These are phyloP conservation scores for Zaprionus ornatus DNA, from an alignment of 1,140 invertebrate genomes.

Conservation along the genomic window DNA sequence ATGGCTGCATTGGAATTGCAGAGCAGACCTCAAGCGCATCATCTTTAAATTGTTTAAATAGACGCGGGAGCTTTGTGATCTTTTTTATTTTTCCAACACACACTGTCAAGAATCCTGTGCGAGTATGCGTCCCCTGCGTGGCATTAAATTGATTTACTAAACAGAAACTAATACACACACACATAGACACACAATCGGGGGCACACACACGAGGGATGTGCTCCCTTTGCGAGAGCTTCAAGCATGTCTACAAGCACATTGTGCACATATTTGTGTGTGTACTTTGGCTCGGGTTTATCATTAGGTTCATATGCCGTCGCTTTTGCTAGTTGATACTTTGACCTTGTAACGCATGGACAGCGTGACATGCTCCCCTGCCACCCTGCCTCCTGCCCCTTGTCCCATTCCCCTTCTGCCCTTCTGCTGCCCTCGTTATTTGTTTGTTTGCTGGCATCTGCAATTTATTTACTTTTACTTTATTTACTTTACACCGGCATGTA, in stretches of 20 bases:
- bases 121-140: slow-evolving; percentile 44
- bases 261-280: slow-evolving; percentile 21
- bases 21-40: no score
- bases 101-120: no score
- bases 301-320: slow-evolving; percentile 71
- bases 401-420: neutral
- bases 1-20: no score
- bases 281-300: slow-evolving; percentile 52
- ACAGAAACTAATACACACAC: slow-evolving; percentile 62
- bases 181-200: slow-evolving; percentile 31
- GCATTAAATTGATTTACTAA: slow-evolving; percentile 75
- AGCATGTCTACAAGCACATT: slow-evolving; percentile 25
- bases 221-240: slow-evolving; percentile 28
- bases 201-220: slow-evolving; percentile 29
- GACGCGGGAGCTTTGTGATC: no score
- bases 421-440: slow-evolving; percentile 7
- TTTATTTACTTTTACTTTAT: slow-evolving; percentile 63
- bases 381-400: neutral
- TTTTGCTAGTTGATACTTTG: slow-evolving; percentile 69
- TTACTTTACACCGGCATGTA: slow-evolving; percentile 61
- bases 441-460: slow-evolving; percentile 71
- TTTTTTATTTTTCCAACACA: no score
- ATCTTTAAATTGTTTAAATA: no score
- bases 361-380: neutral
- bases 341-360: slow-evolving; percentile 61